Percentiles rank a stretch among this genome's conserved stretches.
Conservation (phyloP, 2,888 invertebrate species). For the Tethea ocularis region DNA sequence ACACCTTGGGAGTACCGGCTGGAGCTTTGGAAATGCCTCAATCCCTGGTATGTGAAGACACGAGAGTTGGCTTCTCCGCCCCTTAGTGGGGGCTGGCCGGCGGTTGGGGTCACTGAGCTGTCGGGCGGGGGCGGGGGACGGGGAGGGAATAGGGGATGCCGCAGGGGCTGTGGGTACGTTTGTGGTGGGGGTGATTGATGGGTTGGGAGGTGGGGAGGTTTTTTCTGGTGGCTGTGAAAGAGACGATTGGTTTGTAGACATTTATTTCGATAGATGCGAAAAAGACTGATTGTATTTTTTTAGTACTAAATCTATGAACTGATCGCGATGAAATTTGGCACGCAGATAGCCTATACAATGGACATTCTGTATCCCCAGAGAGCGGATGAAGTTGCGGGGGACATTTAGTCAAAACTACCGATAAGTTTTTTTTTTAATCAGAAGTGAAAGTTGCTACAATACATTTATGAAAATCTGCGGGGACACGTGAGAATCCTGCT, state of each 20-base stretch:
- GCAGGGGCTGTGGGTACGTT: conserved; percentile 11
- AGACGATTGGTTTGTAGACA: not conserved
- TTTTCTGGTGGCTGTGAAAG: conserved; percentile 16
- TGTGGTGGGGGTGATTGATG: conserved; percentile 6
- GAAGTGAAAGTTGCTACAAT: too few species aligned
- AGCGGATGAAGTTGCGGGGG: too few species aligned
- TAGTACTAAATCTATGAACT: too few species aligned
- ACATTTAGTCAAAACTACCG: too few species aligned
- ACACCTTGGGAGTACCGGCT: conserved; percentile 87
- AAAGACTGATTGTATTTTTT: too few species aligned
- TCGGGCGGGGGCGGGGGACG: conserved; percentile 18
- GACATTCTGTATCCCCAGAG: too few species aligned
- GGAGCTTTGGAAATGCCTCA: conserved; percentile 89
- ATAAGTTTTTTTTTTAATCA: too few species aligned
- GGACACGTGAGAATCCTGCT: too few species aligned
- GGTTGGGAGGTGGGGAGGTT: conserved; percentile 15
- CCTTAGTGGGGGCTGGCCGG: not conserved
- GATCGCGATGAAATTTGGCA: too few species aligned
- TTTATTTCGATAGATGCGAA: too few species aligned
- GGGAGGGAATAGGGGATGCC: conserved; percentile 26
- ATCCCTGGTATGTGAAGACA: conserved; percentile 92
- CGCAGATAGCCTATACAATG: too few species aligned
- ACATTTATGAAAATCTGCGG: too few species aligned
- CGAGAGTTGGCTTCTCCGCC: conserved; percentile 40
- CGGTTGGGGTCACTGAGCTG: not conserved